These are phyloP conservation scores for Carduelis carduelis DNA, from an alignment of 2,797 vertebrate genomes.

Conservation along the genomic window DNA sequence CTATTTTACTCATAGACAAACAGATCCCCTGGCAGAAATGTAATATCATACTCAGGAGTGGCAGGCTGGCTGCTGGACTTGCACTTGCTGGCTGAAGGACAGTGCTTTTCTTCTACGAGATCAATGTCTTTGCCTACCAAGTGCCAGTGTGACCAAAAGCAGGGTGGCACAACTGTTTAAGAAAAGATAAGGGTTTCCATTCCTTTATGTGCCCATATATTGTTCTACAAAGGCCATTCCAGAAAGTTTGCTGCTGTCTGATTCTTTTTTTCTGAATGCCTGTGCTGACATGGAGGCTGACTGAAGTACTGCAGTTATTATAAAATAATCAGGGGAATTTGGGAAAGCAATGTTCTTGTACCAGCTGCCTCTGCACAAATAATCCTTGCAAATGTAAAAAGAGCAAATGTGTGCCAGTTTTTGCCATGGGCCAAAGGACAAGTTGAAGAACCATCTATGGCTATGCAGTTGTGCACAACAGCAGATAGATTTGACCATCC, in stretches of 20 bases:
- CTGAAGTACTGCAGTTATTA: not conserved
- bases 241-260: not conserved
- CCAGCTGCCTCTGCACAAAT: not conserved
- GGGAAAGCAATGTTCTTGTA: not conserved
- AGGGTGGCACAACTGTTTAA: not conserved
- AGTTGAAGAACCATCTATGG: not conserved
- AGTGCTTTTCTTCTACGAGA: not conserved
- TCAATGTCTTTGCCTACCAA: not conserved
- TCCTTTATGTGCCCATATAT: not conserved
- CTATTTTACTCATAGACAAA: not conserved
- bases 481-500: not conserved
- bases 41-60: not conserved
- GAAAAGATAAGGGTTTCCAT: not conserved
- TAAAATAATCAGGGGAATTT: not conserved
- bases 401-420: not conserved
- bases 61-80: not conserved
- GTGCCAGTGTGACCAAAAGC: not conserved
- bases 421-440: not conserved
- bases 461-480: not conserved
- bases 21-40: not conserved
- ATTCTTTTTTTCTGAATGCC: not conserved
- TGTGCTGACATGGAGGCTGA: not conserved
- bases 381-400: not conserved
- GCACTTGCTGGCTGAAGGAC: not conserved
- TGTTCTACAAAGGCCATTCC: not conserved